phyloP scores from a whole-genome alignment of 2,113 vertebrate genomes.

The Zootoca vivipara region DNA sequence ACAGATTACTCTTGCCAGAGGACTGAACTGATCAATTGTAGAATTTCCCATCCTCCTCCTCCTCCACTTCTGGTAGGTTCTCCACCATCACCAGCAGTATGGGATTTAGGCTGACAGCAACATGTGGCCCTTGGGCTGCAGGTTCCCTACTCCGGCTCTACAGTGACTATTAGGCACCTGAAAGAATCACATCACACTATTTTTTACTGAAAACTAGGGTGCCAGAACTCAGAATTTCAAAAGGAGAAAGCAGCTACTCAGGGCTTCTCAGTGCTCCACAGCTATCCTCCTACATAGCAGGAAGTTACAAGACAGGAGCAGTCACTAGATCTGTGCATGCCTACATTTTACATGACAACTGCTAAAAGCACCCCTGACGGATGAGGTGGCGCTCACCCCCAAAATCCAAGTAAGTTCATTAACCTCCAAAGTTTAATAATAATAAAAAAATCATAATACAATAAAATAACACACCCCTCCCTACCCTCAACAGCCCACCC shows the following conservation, averaged over 20 bases:
- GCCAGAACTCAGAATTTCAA: not conserved
- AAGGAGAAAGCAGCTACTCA: no score
- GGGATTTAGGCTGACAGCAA: no score
- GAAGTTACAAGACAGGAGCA: not conserved
- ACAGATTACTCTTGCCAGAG: no score
- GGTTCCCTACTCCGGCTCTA: not conserved
- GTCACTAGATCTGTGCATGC: not conserved
- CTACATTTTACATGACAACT: not conserved
- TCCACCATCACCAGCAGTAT: no score
- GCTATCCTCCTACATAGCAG: not conserved
- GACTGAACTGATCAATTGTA: no score
- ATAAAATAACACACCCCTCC: conserved; percentile 45
- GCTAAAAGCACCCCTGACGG: not conserved
- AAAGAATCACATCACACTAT: not conserved
- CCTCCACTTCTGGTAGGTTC: no score
- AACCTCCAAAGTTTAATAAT: conserved; percentile 59
- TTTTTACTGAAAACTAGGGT: not conserved
- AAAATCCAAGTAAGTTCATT: not conserved
- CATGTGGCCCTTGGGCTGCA: not conserved
- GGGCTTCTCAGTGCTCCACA: not conserved
- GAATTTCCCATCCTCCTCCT: no score
- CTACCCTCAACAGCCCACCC: conserved; percentile 29
- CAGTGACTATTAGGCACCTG: not conserved
- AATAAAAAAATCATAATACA: conserved; percentile 58
- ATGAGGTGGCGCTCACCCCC: not conserved